Conservation (phyloP, 1,140 invertebrate species). For the Bombus difficillimus region DNA sequence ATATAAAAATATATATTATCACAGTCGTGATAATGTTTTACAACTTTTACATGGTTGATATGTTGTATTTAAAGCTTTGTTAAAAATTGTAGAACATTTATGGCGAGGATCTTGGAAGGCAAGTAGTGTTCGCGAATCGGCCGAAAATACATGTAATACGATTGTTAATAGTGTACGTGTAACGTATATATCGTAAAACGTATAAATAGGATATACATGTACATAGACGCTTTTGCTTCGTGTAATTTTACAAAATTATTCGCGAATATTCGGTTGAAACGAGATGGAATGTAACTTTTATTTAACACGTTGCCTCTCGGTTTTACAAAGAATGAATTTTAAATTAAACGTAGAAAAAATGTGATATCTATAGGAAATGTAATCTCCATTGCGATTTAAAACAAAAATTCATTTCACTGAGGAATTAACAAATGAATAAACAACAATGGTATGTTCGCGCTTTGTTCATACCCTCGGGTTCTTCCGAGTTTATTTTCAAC, state of each 20-base stretch:
- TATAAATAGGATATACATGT: not conserved
- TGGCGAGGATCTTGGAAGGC: constrained; percentile 50
- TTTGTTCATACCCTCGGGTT: not conserved
- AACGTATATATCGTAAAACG: not conserved
- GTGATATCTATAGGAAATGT: not conserved
- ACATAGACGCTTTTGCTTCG: constrained; percentile 1
- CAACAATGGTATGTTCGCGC: not conserved
- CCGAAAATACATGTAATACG: constrained; percentile 66
- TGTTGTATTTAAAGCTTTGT: not conserved
- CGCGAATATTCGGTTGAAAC: not conserved
- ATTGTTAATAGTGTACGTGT: constrained; percentile 54
- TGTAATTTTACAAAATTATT: not conserved
- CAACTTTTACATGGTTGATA: not conserved
- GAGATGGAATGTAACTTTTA: not conserved
- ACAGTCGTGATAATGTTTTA: constrained; percentile 20
- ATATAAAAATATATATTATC: constrained; percentile 13
- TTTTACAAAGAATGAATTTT: not conserved
- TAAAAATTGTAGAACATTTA: constrained; percentile 30
- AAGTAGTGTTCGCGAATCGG: constrained; percentile 78
- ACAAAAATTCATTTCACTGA: not conserved
- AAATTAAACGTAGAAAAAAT: not conserved
- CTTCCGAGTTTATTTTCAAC: not conserved
- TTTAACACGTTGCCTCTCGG: not conserved
- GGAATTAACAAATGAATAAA: not conserved
- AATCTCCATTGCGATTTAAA: too few species aligned